Percentiles rank a stretch among this genome's conserved stretches.
These are phyloP conservation scores for Myanophis thanlyinensis DNA, from an alignment of 2,113 vertebrate genomes.

Conservation along the genomic window DNA sequence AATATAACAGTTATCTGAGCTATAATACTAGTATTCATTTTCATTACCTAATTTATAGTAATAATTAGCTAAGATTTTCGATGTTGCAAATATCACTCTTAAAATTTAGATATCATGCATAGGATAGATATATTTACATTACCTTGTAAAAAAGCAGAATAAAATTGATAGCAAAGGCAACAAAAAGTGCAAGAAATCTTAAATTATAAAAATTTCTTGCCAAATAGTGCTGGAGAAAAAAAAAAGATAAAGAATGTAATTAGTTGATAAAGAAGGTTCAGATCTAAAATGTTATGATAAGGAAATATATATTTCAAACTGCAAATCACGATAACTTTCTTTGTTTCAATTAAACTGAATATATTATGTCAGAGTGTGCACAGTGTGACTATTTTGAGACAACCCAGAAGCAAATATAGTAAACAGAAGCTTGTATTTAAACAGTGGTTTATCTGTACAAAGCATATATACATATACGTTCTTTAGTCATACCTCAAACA, in stretches of 20 bases:
- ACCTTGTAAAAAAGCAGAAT: slow-evolving; percentile 99
- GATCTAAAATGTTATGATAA: slow-evolving; percentile 3
- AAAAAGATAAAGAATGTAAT: slow-evolving; percentile 43
- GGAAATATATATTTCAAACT: neutral
- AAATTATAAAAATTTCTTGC: slow-evolving; percentile 99
- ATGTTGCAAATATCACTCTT: slow-evolving; percentile 8
- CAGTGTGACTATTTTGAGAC: too few relatives aligned
- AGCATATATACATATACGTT: too few relatives aligned
- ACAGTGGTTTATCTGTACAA: too few relatives aligned
- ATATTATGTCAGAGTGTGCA: too few relatives aligned
- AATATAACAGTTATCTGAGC: neutral
- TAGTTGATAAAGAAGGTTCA: neutral
- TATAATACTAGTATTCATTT: neutral
- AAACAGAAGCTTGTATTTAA: too few relatives aligned
- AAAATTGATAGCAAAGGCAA: slow-evolving; percentile 98
- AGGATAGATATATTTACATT: slow-evolving; percentile 48
- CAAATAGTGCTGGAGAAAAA: slow-evolving; percentile 83
- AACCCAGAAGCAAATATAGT: too few relatives aligned
- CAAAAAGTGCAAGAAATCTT: slow-evolving; percentile 93
- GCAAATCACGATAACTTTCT: neutral
- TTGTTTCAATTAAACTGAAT: neutral
- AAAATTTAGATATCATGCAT: neutral
- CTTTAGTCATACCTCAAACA: too few relatives aligned
- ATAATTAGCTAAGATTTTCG: neutral
- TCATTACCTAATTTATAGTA: neutral